A percentile compares a stretch with the other conserved stretches of the same genome.
phyloP scores from a whole-genome alignment of 2,113 vertebrate species.

The Hylia prasina region DNA sequence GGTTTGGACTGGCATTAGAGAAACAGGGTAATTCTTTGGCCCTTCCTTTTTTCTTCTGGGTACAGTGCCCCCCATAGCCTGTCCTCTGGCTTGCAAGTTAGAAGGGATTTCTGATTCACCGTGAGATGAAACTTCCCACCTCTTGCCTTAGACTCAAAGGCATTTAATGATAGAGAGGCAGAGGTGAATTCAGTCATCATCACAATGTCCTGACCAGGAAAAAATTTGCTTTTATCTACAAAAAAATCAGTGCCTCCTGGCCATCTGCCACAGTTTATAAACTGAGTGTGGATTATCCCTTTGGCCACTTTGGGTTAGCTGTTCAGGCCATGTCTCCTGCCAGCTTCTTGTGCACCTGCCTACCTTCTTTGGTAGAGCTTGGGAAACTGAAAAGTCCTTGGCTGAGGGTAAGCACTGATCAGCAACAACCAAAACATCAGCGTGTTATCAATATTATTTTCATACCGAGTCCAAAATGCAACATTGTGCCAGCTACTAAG shows the following conservation, averaged over 20 bases:
- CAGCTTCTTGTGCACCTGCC: not conserved
- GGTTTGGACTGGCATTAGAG: not conserved
- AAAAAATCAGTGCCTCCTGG: not conserved
- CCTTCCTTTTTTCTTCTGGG: not conserved
- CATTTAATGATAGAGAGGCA: not conserved
- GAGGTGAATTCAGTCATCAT: not conserved
- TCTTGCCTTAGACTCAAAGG: not conserved
- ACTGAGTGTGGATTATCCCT: not conserved
- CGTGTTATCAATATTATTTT: not conserved
- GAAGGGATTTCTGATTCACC: not conserved
- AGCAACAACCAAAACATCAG: not conserved
- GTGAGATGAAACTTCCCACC: not conserved
- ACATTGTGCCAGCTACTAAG: not conserved
- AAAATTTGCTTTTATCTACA: not conserved
- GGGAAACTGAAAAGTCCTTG: not conserved
- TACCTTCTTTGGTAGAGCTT: not conserved
- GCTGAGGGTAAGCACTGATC: not conserved
- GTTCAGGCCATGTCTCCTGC: not conserved
- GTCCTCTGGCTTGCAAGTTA: not conserved
- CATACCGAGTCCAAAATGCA: not conserved
- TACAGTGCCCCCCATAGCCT: not conserved
- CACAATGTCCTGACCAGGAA: not conserved
- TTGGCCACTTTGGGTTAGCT: not conserved
- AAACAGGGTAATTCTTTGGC: not conserved
- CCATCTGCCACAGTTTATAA: not conserved